phyloP scores from a whole-genome alignment of 2,113 vertebrate genomes.

The Neogale vison region DNA sequence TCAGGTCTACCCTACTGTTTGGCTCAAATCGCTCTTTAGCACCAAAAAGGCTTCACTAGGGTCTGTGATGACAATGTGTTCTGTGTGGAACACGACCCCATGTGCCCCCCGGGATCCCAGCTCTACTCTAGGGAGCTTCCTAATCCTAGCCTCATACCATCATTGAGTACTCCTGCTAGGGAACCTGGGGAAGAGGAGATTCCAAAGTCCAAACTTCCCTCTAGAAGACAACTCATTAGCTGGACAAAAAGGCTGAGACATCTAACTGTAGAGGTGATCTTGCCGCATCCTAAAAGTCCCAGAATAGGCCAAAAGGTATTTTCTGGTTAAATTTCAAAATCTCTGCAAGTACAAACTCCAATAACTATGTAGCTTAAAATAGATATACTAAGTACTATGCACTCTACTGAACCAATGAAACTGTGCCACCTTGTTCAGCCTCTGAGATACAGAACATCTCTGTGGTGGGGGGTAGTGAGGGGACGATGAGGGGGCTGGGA shows the following conservation, averaged over 20 bases:
- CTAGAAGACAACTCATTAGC: not conserved
- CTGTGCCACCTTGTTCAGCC: not conserved
- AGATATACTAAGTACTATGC: not conserved
- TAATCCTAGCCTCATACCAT: not conserved
- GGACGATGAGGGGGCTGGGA: not conserved
- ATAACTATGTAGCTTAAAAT: not conserved
- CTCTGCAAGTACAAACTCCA: not conserved
- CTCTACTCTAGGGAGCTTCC: not conserved
- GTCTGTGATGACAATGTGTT: not conserved
- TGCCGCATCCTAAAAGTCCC: not conserved
- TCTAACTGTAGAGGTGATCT: not conserved
- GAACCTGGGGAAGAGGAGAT: not conserved
- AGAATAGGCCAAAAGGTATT: not conserved
- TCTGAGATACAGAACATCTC: no score
- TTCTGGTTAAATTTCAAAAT: conserved; percentile 17
- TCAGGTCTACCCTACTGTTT: not conserved
- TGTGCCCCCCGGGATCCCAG: not conserved
- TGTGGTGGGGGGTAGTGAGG: no score
- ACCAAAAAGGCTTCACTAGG: not conserved
- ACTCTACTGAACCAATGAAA: not conserved
- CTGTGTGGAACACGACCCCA: not conserved
- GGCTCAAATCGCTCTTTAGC: not conserved
- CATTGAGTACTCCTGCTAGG: not conserved
- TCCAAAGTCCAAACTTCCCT: not conserved
- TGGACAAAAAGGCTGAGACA: not conserved